These are phyloP conservation scores for Crioceris asparagi DNA, from an alignment of 2,888 invertebrate genomes.

Conservation along the genomic window DNA sequence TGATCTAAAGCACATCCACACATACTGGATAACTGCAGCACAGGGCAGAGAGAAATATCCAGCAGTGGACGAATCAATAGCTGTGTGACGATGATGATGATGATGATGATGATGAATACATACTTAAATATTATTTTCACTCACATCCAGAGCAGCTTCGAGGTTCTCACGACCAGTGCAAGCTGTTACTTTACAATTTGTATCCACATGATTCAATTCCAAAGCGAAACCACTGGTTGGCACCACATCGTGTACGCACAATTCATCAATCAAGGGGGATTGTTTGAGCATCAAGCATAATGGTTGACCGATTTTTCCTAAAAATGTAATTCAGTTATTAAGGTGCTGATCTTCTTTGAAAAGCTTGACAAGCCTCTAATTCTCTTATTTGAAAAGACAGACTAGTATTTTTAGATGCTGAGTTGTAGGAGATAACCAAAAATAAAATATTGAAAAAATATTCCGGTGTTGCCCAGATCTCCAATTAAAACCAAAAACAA, in stretches of 20 bases:
- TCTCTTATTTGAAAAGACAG: background rate
- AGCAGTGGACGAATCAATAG: too few species aligned
- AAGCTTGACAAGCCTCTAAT: background rate
- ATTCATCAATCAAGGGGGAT: slow-evolving; percentile 45
- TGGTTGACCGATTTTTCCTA: slow-evolving; percentile 44
- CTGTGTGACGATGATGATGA: too few species aligned
- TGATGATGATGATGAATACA: too few species aligned
- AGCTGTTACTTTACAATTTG: slow-evolving; percentile 36
- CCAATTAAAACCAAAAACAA: too few species aligned
- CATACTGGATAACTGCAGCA: background rate
- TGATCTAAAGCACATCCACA: too few species aligned
- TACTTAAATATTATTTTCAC: background rate
- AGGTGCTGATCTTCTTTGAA: background rate
- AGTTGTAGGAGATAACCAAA: too few species aligned
- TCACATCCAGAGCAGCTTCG: slow-evolving; percentile 27
- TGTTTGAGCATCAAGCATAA: slow-evolving; percentile 48
- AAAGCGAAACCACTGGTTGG: slow-evolving; percentile 32
- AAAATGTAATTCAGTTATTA: background rate
- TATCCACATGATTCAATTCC: slow-evolving; percentile 40
- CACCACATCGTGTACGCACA: slow-evolving; percentile 46
- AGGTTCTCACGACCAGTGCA: slow-evolving; percentile 27
- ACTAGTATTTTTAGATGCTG: background rate
- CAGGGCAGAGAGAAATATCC: background rate
- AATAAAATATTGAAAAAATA: too few species aligned
- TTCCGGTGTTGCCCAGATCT: background rate